Evolutionary conservation across 2,888 invertebrate genomes (phyloP), one percentile per base, ranked within the genome.

Genomic region (Diarsia dahlii): DNA sequence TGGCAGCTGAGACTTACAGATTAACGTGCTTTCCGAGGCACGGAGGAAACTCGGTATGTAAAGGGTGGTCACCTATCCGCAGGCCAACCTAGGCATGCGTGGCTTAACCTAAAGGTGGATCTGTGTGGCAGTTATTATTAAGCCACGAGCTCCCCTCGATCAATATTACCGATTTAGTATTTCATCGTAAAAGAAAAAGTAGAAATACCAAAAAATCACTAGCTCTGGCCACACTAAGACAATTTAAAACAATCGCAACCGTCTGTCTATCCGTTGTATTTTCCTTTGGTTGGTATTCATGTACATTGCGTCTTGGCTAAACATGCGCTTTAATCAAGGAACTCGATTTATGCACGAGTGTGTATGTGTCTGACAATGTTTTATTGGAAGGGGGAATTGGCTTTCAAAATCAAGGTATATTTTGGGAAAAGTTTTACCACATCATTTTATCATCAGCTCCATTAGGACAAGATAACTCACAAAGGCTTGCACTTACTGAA

Each of bases 291-390:
- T 75, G 68, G 81, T 64, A 54, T 73, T 72, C 52, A 50, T 62
- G 54, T 81, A 52, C 62, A 70, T 78, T 73, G 69, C 71, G 60
- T 75, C 80, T 86, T 78, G 75, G 64, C 60, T 66, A 56, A 73
- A 85, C 84, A 73, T 71, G 74, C 52, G 39, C 72, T 60, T 58
- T 78, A 86, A 85, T 86, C 71, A 86, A 86, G 74, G 74, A 52
- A 28, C 23, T 52, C 20, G 67, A 56, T 76, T 46, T 39, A 46
- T 23, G 67, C 23, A 13, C 46, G 18, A 56, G 45, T 67, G 39
- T 50, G 66, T 75, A 34, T 34, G 60, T 60, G 75, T 81, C 56
- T 67, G 75, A 15, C 10, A 63, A 62, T 74, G 75, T 80, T 77
- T 80, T 80, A 71, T 77, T 71, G 45, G 23, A 23, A 4, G 10